Conservation (phyloP, 2,888 invertebrate species). For the Keiferia lycopersicella region DNA sequence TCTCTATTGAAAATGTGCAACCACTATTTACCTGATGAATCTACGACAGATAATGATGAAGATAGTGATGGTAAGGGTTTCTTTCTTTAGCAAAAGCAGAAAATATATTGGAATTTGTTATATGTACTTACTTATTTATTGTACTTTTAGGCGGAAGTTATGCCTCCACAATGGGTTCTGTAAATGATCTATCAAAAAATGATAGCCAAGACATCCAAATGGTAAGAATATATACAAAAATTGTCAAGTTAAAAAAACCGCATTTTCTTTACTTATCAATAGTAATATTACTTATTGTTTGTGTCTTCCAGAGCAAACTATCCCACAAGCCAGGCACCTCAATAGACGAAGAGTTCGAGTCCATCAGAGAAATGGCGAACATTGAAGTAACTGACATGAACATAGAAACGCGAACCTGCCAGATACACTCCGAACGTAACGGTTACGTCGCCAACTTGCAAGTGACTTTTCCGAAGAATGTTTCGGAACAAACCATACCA, state of each 20-base stretch:
- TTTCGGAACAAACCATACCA: constrained; percentile 71
- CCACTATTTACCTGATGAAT: constrained; percentile 84
- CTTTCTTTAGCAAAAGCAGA: not conserved
- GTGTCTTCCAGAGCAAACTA: constrained; percentile 60
- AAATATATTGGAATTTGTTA: too few relatives aligned
- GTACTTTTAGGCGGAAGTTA: constrained; percentile 66
- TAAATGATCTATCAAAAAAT: constrained; percentile 63
- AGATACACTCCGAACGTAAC: constrained; percentile 79
- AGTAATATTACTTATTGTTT: too few relatives aligned
- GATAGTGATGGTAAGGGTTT: constrained; percentile 68
- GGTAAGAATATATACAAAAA: constrained; percentile 46
- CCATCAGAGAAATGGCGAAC: constrained; percentile 75
- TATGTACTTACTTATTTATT: not conserved
- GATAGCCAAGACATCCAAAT: constrained; percentile 66
- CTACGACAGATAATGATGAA: constrained; percentile 78
- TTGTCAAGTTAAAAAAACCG: too few relatives aligned
- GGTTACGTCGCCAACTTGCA: constrained; percentile 78
- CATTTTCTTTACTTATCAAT: not conserved
- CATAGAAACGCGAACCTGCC: constrained; percentile 80
- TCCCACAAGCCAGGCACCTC: constrained; percentile 60
- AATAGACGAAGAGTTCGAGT: constrained; percentile 77
- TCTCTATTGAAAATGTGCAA: constrained; percentile 90
- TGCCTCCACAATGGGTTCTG: constrained; percentile 68
- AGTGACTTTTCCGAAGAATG: constrained; percentile 82
- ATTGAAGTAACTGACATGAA: constrained; percentile 82